Base-by-base conservation (phyloP, 2,888 invertebrate species). In the Sisyra terminalis region DNA sequence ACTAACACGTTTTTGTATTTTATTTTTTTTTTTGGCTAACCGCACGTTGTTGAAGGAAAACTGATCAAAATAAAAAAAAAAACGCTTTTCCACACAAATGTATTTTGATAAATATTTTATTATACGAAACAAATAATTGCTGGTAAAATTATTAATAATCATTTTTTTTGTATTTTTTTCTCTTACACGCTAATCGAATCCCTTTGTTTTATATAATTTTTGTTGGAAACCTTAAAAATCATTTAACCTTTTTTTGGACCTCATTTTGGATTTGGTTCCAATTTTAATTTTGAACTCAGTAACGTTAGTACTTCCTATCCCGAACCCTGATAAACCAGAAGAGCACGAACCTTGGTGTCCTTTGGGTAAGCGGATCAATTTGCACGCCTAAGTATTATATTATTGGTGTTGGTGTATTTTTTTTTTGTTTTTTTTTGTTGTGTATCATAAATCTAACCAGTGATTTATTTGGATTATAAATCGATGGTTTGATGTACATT, bases 321-420 rank as follows among this genome's bases (percentile, higher is more conserved):
- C 84, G 66, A 79, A 85, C 68, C 84, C 85, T 63, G 75, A 80
- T 66, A 81, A 82, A 69, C 84, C 85, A 61, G 81, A 81, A 70
- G 82, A 86, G 77, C 86, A 86, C 71, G 86, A 86, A 70, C 81
- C 82, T 68, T 84, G 84, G 77, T 86, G 86, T 71, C 83, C 84
- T 64, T 74, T 84, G 67, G 79, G 80, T 80, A 80, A 80, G 77
- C 54, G 50, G 9, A 9, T 14, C 35, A 24, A 35, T n/a, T n/a
- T 35, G 35, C 35, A 35, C 35, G 35, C 35, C 14, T 15, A 15
- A 15, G 14, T 35, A 15, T 35, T n/a, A n/a, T n/a, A n/a, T 9
- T 35, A 14, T 13, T 34, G 14, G 14, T 35, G 35, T 44, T 45
- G 29, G 14, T 47, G 44, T 48, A 44, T 46, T 47, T 47, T 50